Base-by-base conservation (phyloP, 2,888 invertebrate species). In the Diogma glabrata region DNA sequence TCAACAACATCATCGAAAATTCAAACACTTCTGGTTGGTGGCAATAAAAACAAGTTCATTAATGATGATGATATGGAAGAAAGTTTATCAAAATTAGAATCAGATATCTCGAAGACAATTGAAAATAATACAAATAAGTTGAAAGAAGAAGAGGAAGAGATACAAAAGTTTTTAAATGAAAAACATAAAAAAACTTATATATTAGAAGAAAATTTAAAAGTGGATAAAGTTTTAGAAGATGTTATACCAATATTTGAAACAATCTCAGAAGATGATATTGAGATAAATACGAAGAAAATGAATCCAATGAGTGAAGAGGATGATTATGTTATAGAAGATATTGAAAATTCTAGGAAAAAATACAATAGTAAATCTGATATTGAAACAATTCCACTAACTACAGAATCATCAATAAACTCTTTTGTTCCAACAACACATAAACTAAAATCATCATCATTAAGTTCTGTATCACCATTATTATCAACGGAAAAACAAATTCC, bases 81-180 rank as follows among this genome's bases (percentile, higher is more conserved):
- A 55, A 64, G 68, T 54, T 67, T 69, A 49, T 66, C 67, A 22
- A 63, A 65, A 56, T 55, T 70, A 61, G 68, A 69, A 60, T 68
- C 66, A 12, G 70, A 67, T 51, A 70, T 70, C 36, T 67, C 65
- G 38, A 70, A 70, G 55, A 70, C 69, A 17, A 69, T 70, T 56
- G 70, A 70, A 57, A 70, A 70, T 45, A 54, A 52, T 52, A 69
- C 69, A 5, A 66, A 69, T 52, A 63, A 65, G 55, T 61, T 68
- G n/a, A 66, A 69, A 58, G 67, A 69, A 47, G 49, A 46, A 3
- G 24, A 51, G 14, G 36, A 51, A 28, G 51, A 54, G 47, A 12
- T 49, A 4, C 26, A 52, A 24, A 47, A 47, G 45, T 20, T 51
- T 4, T 38, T 36, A 22, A 23, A 33, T 20, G 50, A 52, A 16